A percentile compares a stretch with the other conserved stretches of the same genome.
Evolutionary conservation across 2,797 vertebrate genomes (phyloP).

Genomic region (Danio albolineatus): DNA sequence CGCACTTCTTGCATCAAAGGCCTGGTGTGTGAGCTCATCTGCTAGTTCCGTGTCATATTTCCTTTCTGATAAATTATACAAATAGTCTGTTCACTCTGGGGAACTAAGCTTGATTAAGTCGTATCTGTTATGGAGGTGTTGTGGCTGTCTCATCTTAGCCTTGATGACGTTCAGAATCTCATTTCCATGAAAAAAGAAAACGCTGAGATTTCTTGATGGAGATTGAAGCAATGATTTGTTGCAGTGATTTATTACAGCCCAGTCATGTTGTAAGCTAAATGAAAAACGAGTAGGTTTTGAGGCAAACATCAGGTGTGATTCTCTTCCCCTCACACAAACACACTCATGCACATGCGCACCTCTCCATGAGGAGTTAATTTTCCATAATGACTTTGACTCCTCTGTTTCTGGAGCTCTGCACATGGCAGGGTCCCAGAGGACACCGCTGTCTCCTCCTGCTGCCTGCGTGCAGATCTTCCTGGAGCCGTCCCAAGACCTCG

Average conservation of each 20-base stretch:
- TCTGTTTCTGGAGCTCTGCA: constrained; percentile 77
- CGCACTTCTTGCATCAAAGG: constrained; percentile 63
- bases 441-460: constrained; percentile 52
- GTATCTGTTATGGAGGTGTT: background rate
- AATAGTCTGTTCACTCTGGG: constrained; percentile 29
- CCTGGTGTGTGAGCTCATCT: constrained; percentile 23
- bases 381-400: constrained; percentile 80
- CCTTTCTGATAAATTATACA: constrained; percentile 30
- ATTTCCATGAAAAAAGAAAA: constrained; percentile 28
- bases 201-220: background rate
- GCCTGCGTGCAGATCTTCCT: constrained; percentile 66
- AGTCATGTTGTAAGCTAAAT: constrained; percentile 14
- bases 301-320: constrained; percentile 19
- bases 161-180: constrained; percentile 3
- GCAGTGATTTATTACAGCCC: background rate
- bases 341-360: background rate
- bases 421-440: constrained; percentile 79
- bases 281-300: background rate
- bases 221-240: constrained; percentile 9
- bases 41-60: constrained; percentile 35
- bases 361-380: constrained; percentile 76
- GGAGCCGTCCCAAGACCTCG: constrained; percentile 68
- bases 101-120: constrained; percentile 22
- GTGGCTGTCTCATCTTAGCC: background rate
- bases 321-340: constrained; percentile 37